Conservation (phyloP, 2,113 vertebrate genomes). For the Tursiops truncatus region DNA sequence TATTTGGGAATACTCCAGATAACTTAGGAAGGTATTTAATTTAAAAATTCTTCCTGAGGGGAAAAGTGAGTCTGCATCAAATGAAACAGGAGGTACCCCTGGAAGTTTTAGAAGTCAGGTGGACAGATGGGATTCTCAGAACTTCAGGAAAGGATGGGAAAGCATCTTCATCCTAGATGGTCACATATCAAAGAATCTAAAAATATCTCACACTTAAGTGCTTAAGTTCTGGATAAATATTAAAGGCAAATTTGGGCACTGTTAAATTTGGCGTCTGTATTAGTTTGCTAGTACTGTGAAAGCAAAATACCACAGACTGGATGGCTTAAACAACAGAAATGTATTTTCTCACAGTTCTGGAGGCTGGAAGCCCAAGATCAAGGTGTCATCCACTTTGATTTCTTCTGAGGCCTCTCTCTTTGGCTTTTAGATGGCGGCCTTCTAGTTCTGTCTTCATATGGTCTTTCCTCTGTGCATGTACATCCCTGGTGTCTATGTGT, state of each 20-base stretch:
- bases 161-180: neutral
- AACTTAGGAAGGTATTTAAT: conserved; percentile 66
- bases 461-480: neutral
- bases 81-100: neutral
- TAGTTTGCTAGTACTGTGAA: neutral
- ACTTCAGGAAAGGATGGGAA: conserved; percentile 19
- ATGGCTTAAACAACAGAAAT: neutral
- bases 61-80: conserved; percentile 13
- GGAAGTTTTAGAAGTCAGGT: conserved; percentile 70
- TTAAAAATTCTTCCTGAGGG: conserved; percentile 67
- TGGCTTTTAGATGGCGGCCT: neutral
- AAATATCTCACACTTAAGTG: conserved; percentile 3
- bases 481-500: neutral
- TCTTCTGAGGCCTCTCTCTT: neutral
- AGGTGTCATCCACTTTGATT: neutral
- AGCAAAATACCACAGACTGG: neutral
- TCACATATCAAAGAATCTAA: neutral
- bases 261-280: neutral
- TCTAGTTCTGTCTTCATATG: neutral
- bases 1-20: conserved; percentile 69
- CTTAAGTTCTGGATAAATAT: neutral
- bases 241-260: neutral
- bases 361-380: neutral
- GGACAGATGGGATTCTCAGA: neutral
- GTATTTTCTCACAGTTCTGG: neutral